Evolutionary conservation across 2,888 invertebrate species (phyloP), one percentile per base, ranked within the genome.

Genomic region (Oxytorus armatus): DNA sequence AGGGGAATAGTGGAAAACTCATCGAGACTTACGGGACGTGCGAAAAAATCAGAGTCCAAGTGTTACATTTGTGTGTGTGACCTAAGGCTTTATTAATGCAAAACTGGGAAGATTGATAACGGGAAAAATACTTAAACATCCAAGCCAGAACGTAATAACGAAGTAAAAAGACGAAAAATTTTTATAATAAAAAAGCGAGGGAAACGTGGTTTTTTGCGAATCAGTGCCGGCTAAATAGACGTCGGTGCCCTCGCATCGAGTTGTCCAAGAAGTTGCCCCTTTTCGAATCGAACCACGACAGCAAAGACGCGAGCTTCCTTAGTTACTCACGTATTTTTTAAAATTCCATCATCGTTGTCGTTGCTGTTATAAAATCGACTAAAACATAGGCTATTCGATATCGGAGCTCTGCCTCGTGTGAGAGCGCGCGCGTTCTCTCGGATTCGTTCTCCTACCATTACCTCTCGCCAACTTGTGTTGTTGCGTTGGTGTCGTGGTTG

Each of bases 201-300:
- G 82, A 70, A 70, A 79, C 69, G 84, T 74, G 77, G 77, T 70
- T 79, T 82, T 79, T 74, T 68, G 83, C 81, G 82, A 85, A 84
- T 85, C 90, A 90, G 86, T 88, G 85, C 86, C 85, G 86, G 83
- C 84, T 82, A 78, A 83, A 65, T 61, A 81, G 73, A 75, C 81
- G 57, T 55, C 79, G 69, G 80, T 83, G 81, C 82, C 83, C 81
- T 74, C 72, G 69, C 36, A 44, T 49, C 59, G 49, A 29, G 42
- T 25, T 25, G 11, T 21, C 0, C 16, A 44, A 14, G 14, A 14
- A n/a, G 16, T 36, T 10, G 0, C 44, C 29, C 18, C 1, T 47
- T 33, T 14, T 14, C 39, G n/a, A 18, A n/a, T n/a, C n/a, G 3
- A 4, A 23, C 14, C 7, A 7, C n/a, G 42, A 21, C n/a, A 23